Base-by-base conservation (phyloP, 2,113 vertebrate genomes). In the Apteryx mantelli region DNA sequence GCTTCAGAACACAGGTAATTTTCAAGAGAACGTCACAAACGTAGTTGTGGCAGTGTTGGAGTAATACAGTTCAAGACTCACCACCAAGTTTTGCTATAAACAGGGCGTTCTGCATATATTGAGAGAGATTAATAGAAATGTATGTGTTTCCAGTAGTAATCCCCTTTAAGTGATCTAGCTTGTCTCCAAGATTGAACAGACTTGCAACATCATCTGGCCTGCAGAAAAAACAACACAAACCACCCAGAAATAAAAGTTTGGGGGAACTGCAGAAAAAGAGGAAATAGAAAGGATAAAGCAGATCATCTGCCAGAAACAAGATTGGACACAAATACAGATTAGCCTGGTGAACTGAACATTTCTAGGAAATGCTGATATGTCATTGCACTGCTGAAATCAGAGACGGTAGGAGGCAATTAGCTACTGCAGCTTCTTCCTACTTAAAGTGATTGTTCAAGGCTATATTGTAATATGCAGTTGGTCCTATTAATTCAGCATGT, bases 321-420 rank as follows among this genome's bases (percentile, higher is more conserved):
- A 79, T 8, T 65, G 44, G 86, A 79, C 38, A 50, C 22, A 78
- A 26, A 56, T 38, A 58, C 40, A 91, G 81, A 64, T 79, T 52
- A 90, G 64, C 32, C 84, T 77, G 63, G 82, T 82, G 92, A 92
- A 83, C 32, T 5, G 28, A 82, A 30, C 28, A 3, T 48, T 87
- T 68, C 68, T 79, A 96, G 83, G 78, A 94, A 95, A 65, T 76
- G 24, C 53, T 25, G 38, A 50, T 87, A 65, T 55, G n/a, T 65
- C 32, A 70, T 48, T 68, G 11, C 44, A 32, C 63, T 82, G 53
- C 89, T 30, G 17, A 92, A 91, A 92, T 85, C 82, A 85, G 87
- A 86, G 88, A 69, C 38, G 66, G 42, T 77, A 91, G 95, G 89
- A 88, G 77, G 79, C 81, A 91, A 80, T 95, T 92, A 95, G 61